Base-by-base conservation (phyloP, 2,113 vertebrate species). In the Corvus hawaiiensis region DNA sequence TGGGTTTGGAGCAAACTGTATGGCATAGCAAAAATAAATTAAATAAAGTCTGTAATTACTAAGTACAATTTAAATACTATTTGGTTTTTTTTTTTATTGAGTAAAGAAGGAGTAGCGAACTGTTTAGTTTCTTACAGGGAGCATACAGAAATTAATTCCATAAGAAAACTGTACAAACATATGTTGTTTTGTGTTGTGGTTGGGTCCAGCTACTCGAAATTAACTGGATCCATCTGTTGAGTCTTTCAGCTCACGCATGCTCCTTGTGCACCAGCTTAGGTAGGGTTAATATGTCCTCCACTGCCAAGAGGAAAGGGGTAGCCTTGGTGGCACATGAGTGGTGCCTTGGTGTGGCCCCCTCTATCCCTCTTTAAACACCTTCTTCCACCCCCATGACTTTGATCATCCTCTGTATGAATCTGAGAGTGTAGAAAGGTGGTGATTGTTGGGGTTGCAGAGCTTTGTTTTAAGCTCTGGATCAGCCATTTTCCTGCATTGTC, bases 401-500 rank as follows among this genome's bases (percentile, higher is more conserved):
- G 48, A 33, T 11, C 16, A 37, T 44, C 5, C 17, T 52, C 37
- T 76, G 1, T 24, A 7, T 55, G 44, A 78, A 48, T 48, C 28
- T 55, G 22, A 21, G 63, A 21, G 4, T 5, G 5, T 52, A 9
- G 8, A 51, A 18, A 39, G 37, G 17, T 41, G 8, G 33, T 51
- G 46, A 11, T 44, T 27, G 13, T 32, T 61, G 14, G 18, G 10
- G 16, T 16, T 48, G 10, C 52, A 30, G 28, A 58, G 11, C 17
- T 73, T 58, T 6, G 3, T 54, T 14, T 54, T 75, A 13, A 41
- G 16, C 20, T 66, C n/a, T 74, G 80, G 26, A 15, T 77, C 5
- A 5, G 20, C 23, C 3, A 1, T 14, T 39, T n/a, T 64, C 3
- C 32, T 58, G n/a, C 0, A 0, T 13, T 33, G 5, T 44, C 35